Percentiles rank a stretch among this genome's conserved stretches.
Evolutionary conservation across 1,140 invertebrate genomes (phyloP).

Genomic region (Bombus waltoni): DNA sequence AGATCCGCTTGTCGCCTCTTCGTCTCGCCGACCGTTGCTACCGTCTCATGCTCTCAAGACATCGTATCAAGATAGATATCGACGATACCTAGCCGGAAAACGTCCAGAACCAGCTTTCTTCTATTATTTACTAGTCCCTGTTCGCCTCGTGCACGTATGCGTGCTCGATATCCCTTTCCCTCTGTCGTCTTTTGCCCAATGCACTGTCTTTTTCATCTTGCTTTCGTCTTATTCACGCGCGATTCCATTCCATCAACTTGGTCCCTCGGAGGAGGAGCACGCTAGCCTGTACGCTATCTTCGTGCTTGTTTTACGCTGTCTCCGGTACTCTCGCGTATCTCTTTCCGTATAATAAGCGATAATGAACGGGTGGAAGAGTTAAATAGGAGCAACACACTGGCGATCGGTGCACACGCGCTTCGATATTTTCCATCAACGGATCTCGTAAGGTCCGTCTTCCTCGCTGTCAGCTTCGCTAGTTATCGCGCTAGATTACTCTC

Average conservation of each 20-base stretch:
- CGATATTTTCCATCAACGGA: neutral
- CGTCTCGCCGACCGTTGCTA: neutral
- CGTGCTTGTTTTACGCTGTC: neutral
- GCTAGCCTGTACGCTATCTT: neutral
- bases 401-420: too few relatives aligned
- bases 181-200: neutral
- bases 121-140: neutral
- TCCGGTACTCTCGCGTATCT: neutral
- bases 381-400: neutral
- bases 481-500: neutral
- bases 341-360: neutral
- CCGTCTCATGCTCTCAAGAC: conserved; percentile 6
- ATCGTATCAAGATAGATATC: neutral
- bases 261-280: neutral
- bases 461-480: neutral
- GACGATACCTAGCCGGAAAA: neutral
- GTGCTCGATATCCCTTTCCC: neutral
- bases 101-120: neutral
- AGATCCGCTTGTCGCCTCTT: conserved; percentile 47
- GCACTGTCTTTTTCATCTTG: neutral
- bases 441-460: neutral
- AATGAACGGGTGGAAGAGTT: neutral
- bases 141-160: neutral
- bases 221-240: neutral
- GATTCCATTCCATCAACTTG: conserved; percentile 6